A percentile compares a stretch with the other conserved stretches of the same genome.
Conservation (phyloP, 2,797 vertebrate genomes). For the Sebastiscus tertius region DNA sequence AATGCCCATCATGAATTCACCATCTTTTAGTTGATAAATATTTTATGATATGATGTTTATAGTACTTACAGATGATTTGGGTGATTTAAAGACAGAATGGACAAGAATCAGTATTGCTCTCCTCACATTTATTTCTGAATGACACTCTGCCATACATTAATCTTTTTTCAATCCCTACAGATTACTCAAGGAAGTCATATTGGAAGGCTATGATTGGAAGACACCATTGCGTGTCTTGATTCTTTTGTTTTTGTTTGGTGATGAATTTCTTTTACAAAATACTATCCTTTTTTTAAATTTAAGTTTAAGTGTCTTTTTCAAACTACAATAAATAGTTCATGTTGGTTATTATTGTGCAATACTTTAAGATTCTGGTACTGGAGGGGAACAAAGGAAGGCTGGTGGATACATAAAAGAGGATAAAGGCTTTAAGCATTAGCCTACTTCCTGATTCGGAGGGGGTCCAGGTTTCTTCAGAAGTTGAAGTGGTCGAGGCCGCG, state of each 20-base stretch:
- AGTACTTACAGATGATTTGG: not conserved
- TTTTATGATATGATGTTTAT: not conserved
- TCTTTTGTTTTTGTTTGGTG: not conserved
- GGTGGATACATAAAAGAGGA: constrained; percentile 58
- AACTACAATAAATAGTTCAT: not conserved
- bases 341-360: not conserved
- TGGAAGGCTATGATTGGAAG: constrained; percentile 25
- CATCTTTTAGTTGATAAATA: not conserved
- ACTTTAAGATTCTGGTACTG: not conserved
- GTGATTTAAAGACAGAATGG: not conserved
- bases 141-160: constrained; percentile 27
- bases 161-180: constrained; percentile 57
- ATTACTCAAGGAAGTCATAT: constrained; percentile 59
- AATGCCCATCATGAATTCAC: constrained; percentile 4
- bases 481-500: not conserved
- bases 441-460: constrained; percentile 31
- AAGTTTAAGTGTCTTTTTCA: not conserved
- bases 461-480: not conserved
- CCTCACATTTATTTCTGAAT: not conserved
- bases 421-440: constrained; percentile 61
- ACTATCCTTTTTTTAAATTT: not conserved
- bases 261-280: not conserved
- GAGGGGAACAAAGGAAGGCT: constrained; percentile 43
- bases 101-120: not conserved
- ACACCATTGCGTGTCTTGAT: constrained; percentile 20